Percentiles rank a stretch among this genome's conserved stretches.
These are phyloP conservation scores for Rosalia funebris DNA, from an alignment of 2,888 invertebrate species.

Conservation along the genomic window DNA sequence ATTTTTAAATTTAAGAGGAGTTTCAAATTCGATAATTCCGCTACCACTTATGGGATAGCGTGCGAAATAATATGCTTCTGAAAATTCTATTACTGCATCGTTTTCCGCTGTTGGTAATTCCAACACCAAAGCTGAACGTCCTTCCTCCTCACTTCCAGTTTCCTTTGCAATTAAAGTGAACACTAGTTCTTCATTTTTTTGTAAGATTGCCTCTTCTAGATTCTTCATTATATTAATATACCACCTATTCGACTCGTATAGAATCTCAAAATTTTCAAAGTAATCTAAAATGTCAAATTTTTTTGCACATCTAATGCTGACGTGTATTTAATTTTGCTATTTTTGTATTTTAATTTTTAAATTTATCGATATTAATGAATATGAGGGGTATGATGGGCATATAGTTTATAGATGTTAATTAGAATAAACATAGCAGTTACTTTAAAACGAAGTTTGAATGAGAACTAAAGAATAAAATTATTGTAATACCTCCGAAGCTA, in stretches of 20 bases:
- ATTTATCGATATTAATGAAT: too few species aligned
- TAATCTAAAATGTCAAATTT: slow-evolving; percentile 27
- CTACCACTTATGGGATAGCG: slow-evolving; percentile 14
- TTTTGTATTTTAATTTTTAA: too few species aligned
- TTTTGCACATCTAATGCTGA: too few species aligned
- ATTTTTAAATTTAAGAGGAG: slow-evolving; percentile 12
- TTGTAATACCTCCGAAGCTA: too few species aligned
- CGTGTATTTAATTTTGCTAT: background rate
- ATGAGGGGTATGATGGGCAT: too few species aligned
- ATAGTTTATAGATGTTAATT: too few species aligned
- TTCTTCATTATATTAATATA: slow-evolving; percentile 19
- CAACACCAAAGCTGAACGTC: slow-evolving; percentile 12
- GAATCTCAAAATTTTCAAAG: slow-evolving; percentile 24
- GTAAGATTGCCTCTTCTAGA: slow-evolving; percentile 16
- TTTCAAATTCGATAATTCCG: slow-evolving; percentile 16
- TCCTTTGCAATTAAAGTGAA: slow-evolving; percentile 18
- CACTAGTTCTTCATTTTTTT: slow-evolving; percentile 1
- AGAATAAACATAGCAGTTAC: too few species aligned
- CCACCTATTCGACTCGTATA: slow-evolving; percentile 20
- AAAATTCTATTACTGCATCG: slow-evolving; percentile 15
- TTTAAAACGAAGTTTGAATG: too few species aligned
- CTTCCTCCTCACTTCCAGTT: background rate
- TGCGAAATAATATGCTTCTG: slow-evolving; percentile 22
- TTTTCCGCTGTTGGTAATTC: slow-evolving; percentile 1
- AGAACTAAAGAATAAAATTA: too few species aligned